phyloP scores from a whole-genome alignment of 1,140 invertebrate species.

The Drosophila arawakana region DNA sequence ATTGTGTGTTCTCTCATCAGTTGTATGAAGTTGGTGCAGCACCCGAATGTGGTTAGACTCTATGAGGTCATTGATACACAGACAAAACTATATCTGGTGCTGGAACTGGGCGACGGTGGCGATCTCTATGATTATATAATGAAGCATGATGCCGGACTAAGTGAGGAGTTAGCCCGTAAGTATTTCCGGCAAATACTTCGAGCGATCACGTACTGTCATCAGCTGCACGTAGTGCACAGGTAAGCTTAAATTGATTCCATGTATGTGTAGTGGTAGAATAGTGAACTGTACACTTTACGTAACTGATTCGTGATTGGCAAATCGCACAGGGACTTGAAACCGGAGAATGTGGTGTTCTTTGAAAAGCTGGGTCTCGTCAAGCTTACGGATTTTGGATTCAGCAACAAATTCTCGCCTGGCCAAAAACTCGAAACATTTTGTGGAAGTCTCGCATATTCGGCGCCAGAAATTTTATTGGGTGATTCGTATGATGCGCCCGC shows the following conservation, averaged over 20 bases:
- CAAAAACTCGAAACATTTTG: conserved; percentile 99
- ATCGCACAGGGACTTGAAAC: conserved; percentile 98
- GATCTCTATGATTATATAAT: conserved; percentile 99
- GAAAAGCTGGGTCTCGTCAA: conserved; percentile 98
- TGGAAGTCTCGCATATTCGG: conserved; percentile 99
- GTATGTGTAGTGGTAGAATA: neutral
- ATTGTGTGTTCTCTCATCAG: conserved; percentile 75
- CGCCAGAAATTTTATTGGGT: conserved; percentile 98
- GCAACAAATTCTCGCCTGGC: conserved; percentile 97
- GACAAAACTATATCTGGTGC: conserved; percentile 97
- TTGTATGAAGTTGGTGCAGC: conserved; percentile 99
- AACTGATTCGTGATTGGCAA: conserved; percentile 72
- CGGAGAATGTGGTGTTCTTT: conserved; percentile 99
- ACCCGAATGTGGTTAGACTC: conserved; percentile 98
- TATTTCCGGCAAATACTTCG: conserved; percentile 98
- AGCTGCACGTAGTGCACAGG: conserved; percentile 94
- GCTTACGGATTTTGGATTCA: conserved; percentile 99
- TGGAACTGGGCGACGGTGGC: conserved; percentile 99
- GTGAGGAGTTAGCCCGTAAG: conserved; percentile 92
- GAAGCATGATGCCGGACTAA: conserved; percentile 94
- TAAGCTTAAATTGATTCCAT: conserved; percentile 86
- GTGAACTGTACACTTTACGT: conserved; percentile 49
- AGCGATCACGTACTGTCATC: conserved; percentile 99
- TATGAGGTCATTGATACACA: conserved; percentile 99
- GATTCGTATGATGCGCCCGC: conserved; percentile 97